Percentiles rank a stretch among this genome's conserved stretches.
Evolutionary conservation across 2,888 invertebrate species (phyloP).

Genomic region (Sturmia bella): DNA sequence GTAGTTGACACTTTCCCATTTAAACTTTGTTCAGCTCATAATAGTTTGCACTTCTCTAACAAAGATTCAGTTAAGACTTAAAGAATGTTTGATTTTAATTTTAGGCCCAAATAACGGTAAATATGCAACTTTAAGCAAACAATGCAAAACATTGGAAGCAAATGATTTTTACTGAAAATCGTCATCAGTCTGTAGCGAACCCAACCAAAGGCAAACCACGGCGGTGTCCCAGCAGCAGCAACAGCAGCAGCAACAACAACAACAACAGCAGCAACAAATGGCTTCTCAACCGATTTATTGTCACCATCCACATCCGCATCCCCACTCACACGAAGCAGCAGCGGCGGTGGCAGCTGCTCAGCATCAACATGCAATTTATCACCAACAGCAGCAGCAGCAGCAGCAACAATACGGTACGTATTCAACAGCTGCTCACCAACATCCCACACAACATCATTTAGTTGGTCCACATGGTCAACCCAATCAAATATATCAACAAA

Average conservation of each 20-base stretch:
- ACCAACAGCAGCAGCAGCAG: conserved; percentile 80
- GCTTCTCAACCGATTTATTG: conserved; percentile 81
- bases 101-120: conserved; percentile 90
- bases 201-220: conserved; percentile 74
- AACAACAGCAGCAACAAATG: conserved; percentile 75
- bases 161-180: conserved; percentile 97
- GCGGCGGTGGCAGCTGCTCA: conserved; percentile 80
- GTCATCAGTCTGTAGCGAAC: conserved; percentile 83
- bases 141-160: conserved; percentile 96
- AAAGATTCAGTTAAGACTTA: conserved; percentile 1
- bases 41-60: background rate
- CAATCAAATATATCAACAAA: conserved; percentile 81
- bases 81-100: conserved; percentile 67
- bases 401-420: conserved; percentile 80
- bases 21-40: background rate
- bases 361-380: conserved; percentile 83
- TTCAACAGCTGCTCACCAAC: conserved; percentile 74
- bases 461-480: conserved; percentile 77
- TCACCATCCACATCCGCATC: conserved; percentile 82
- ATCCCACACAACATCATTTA: conserved; percentile 77
- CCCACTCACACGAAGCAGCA: conserved; percentile 82
- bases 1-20: conserved; percentile 13
- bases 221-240: conserved; percentile 74
- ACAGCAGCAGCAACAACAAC: conserved; percentile 71
- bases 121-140: conserved; percentile 97